Conservation (phyloP, 2,113 vertebrate genomes). For the Rhegmatorhina hoffmannsi region DNA sequence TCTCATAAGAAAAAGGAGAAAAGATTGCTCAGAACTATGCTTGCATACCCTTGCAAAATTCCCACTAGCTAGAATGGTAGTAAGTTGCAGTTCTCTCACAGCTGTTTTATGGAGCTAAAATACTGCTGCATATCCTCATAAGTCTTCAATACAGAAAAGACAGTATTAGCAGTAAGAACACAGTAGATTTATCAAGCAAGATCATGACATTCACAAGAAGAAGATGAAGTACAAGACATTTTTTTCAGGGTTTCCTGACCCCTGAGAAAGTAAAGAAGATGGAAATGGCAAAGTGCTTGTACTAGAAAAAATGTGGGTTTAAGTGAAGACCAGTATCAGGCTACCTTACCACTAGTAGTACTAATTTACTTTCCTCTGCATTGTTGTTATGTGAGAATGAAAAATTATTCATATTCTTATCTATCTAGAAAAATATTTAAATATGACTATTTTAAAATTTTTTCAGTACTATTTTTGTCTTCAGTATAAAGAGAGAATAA, state of each 20-base stretch:
- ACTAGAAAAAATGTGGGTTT: not conserved
- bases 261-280: not conserved
- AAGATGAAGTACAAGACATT: not conserved
- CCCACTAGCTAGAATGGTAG: not conserved
- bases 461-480: not conserved
- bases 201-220: not conserved
- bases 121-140: not conserved
- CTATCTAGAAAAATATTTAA: not conserved
- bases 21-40: not conserved
- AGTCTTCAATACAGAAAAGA: not conserved
- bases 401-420: not conserved
- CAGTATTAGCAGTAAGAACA: not conserved
- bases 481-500: not conserved
- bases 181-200: not conserved
- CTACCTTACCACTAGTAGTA: not conserved
- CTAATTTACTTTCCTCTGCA: not conserved
- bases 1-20: not conserved
- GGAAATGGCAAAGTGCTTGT: not conserved
- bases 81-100: not conserved
- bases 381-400: not conserved
- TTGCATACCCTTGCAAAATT: not conserved
- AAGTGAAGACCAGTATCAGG: not conserved
- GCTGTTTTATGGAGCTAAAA: not conserved
- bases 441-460: not conserved
- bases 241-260: not conserved